phyloP scores from a whole-genome alignment of 2,888 invertebrate genomes.

The Toxonevra muliebris region DNA sequence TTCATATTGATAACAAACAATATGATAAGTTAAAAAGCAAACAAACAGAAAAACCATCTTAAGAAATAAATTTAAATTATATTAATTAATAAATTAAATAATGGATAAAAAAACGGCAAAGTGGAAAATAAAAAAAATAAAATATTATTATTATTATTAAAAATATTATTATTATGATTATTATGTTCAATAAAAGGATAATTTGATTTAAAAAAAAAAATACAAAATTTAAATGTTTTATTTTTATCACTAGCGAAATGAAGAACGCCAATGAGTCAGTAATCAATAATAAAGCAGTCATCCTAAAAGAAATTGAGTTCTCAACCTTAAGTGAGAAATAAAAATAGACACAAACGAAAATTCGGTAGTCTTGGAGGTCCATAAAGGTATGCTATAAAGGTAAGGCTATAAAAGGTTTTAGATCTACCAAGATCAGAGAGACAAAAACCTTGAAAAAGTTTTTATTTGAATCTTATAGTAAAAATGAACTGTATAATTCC shows the following conservation, averaged over 20 bases:
- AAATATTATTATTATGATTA: conserved; percentile 42
- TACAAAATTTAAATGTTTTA: conserved; percentile 33
- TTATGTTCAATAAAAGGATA: conserved; percentile 63
- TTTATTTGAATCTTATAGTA: too few species aligned
- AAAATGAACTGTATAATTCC: too few species aligned
- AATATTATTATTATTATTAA: background rate
- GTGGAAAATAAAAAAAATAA: conserved; percentile 13
- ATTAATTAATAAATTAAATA: conserved; percentile 32
- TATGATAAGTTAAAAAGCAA: too few species aligned
- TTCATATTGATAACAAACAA: too few species aligned
- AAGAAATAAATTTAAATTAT: conserved; percentile 31
- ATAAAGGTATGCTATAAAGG: too few species aligned
- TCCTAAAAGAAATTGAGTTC: conserved; percentile 23
- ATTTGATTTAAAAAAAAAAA: conserved; percentile 47
- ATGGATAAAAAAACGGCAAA: conserved; percentile 24
- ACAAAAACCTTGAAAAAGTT: conserved; percentile 20
- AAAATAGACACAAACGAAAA: too few species aligned
- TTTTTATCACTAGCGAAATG: too few species aligned
- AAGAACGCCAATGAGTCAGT: too few species aligned
- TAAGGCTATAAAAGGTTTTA: too few species aligned
- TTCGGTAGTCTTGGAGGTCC: too few species aligned
- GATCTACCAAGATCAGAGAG: background rate
- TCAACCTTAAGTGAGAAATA: too few species aligned
- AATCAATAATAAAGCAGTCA: too few species aligned
- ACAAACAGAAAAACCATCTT: conserved; percentile 22